These are phyloP conservation scores for Saccopteryx leptura DNA, from an alignment of 2,113 vertebrate species.

Conservation along the genomic window DNA sequence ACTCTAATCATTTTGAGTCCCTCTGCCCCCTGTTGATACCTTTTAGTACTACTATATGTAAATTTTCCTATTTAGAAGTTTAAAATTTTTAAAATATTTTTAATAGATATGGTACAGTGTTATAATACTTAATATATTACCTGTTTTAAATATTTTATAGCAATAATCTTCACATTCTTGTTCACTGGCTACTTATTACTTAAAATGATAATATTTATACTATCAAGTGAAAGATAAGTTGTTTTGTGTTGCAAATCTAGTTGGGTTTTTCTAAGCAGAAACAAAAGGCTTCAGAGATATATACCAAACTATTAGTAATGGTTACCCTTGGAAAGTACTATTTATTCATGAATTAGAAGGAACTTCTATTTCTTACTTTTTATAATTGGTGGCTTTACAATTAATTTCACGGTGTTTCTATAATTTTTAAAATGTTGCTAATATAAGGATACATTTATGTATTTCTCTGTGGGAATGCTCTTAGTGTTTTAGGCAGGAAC, in stretches of 20 bases:
- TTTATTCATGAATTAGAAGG: not conserved
- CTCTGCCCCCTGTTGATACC: not conserved
- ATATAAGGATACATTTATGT: not conserved
- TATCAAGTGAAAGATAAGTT: not conserved
- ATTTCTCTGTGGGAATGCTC: not conserved
- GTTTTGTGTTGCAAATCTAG: not conserved
- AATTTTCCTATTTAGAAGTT: conserved; percentile 15
- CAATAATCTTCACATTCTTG: not conserved
- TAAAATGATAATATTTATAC: not conserved
- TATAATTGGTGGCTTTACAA: not conserved
- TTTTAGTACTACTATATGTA: not conserved
- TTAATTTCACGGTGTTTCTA: conserved; percentile 12
- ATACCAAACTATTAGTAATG: not conserved
- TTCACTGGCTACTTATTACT: not conserved
- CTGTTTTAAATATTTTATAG: conserved; percentile 37
- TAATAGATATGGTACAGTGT: not conserved
- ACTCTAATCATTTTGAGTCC: not conserved
- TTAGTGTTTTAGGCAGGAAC: not conserved
- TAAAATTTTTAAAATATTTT: not conserved
- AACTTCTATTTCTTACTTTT: not conserved
- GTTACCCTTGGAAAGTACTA: not conserved
- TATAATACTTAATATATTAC: not conserved
- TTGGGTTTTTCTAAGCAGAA: not conserved
- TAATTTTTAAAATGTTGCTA: not conserved
- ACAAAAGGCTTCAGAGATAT: not conserved